Evolutionary conservation across 2,797 vertebrate genomes (phyloP).

Genomic region (Emys orbicularis): DNA sequence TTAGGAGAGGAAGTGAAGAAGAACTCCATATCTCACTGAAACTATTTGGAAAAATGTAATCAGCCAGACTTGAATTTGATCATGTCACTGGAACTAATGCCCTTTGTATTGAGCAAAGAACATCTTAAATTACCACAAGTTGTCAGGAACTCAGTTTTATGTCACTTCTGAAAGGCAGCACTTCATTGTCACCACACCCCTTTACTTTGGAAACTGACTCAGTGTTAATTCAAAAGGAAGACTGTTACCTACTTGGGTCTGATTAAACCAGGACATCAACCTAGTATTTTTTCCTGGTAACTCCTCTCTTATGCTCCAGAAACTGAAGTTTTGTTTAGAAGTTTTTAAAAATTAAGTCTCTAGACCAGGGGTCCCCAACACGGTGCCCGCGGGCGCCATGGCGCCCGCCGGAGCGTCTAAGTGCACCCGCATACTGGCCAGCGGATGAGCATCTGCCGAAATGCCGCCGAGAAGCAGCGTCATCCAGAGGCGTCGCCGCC

Average conservation of each 20-base stretch:
- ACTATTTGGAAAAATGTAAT: not conserved
- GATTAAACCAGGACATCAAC: not conserved
- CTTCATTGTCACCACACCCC: not conserved
- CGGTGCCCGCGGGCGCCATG: too few relatives aligned
- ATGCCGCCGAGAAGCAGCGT: too few relatives aligned
- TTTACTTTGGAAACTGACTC: not conserved
- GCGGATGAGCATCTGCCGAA: too few relatives aligned
- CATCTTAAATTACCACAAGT: not conserved
- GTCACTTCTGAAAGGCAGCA: not conserved
- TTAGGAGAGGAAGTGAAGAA: not conserved
- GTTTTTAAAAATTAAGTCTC: not conserved
- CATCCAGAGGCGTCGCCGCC: too few relatives aligned
- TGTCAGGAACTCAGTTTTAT: not conserved
- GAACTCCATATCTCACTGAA: not conserved
- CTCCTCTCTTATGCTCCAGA: not conserved
- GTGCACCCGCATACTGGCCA: too few relatives aligned
- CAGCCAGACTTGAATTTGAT: not conserved
- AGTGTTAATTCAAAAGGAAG: not conserved
- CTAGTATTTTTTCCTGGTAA: not conserved
- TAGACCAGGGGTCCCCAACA: not conserved
- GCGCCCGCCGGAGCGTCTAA: too few relatives aligned
- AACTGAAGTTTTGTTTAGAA: not conserved
- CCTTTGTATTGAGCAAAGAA: not conserved
- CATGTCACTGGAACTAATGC: slow-evolving; percentile 25
- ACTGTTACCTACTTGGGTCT: not conserved